Evolutionary conservation across 2,797 vertebrate genomes (phyloP).

Genomic region (Triplophysa yarkandensis): DNA sequence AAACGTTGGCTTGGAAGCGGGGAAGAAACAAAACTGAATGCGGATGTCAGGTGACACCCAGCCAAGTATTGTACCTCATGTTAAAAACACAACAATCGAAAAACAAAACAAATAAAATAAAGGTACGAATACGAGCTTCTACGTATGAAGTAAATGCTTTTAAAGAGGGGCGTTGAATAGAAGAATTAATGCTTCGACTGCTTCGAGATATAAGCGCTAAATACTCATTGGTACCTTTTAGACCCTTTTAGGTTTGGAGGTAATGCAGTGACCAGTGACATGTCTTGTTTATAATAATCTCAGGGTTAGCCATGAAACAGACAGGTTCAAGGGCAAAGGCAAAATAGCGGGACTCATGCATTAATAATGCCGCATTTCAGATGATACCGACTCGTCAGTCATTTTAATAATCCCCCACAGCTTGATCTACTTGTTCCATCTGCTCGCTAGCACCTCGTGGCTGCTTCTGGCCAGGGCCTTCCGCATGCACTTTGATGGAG

Average conservation of each 20-base stretch:
- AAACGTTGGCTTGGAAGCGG: conserved; percentile 80
- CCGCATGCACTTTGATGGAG: conserved; percentile 77
- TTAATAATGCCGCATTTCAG: conserved; percentile 84
- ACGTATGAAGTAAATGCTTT: conserved; percentile 81
- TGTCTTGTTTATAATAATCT: conserved; percentile 66
- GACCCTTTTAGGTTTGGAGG: conserved; percentile 80
- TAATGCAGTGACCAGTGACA: conserved; percentile 82
- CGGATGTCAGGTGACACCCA: conserved; percentile 72
- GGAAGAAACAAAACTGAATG: conserved; percentile 64
- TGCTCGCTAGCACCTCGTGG: conserved; percentile 77
- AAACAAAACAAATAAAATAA: conserved; percentile 59
- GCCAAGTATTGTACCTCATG: conserved; percentile 78
- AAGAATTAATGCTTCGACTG: conserved; percentile 75
- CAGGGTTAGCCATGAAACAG: conserved; percentile 66
- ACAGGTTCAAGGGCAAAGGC: conserved; percentile 81
- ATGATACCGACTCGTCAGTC: conserved; percentile 83
- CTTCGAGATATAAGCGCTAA: conserved; percentile 64
- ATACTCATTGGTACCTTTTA: conserved; percentile 82
- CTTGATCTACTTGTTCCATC: conserved; percentile 87
- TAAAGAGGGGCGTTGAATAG: conserved; percentile 73
- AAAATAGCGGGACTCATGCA: conserved; percentile 80
- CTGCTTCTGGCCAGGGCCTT: conserved; percentile 71
- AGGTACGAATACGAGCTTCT: conserved; percentile 69
- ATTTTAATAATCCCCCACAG: conserved; percentile 87
- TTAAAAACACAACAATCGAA: conserved; percentile 64